phyloP scores from a whole-genome alignment of 2,888 invertebrate genomes.

The Crematogaster levior region DNA sequence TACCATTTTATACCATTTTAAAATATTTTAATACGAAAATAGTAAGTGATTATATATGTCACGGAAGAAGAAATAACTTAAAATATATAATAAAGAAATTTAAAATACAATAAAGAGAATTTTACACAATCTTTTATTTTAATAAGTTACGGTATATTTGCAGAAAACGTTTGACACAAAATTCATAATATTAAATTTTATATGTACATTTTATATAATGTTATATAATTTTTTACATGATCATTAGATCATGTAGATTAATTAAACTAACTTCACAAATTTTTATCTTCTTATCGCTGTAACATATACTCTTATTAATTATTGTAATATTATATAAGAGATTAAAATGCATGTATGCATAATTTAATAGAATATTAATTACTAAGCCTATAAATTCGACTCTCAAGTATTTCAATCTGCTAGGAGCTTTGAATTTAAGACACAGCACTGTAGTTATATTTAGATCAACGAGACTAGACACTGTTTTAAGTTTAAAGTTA shows the following conservation, averaged over 20 bases:
- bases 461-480: constrained; percentile 82
- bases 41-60: no score
- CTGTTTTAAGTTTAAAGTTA: constrained; percentile 84
- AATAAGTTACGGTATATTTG: not conserved
- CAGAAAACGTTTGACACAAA: not conserved
- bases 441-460: constrained; percentile 82
- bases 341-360: not conserved
- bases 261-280: not conserved
- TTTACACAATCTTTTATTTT: not conserved
- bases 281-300: not conserved
- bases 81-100: no score
- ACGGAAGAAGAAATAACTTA: not conserved
- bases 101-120: not conserved
- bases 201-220: not conserved
- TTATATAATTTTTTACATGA: constrained; percentile 19
- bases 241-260: not conserved
- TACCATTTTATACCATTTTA: not conserved
- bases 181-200: constrained; percentile 1
- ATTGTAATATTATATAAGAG: constrained; percentile 6
- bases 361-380: constrained; percentile 43
- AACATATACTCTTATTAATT: not conserved
- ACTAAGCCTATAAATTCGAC: not conserved
- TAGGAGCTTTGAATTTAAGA: constrained; percentile 78
- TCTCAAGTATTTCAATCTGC: constrained; percentile 64
- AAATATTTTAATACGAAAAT: not conserved